phyloP scores from a whole-genome alignment of 2,888 invertebrate species.

The Theretra japonica region DNA sequence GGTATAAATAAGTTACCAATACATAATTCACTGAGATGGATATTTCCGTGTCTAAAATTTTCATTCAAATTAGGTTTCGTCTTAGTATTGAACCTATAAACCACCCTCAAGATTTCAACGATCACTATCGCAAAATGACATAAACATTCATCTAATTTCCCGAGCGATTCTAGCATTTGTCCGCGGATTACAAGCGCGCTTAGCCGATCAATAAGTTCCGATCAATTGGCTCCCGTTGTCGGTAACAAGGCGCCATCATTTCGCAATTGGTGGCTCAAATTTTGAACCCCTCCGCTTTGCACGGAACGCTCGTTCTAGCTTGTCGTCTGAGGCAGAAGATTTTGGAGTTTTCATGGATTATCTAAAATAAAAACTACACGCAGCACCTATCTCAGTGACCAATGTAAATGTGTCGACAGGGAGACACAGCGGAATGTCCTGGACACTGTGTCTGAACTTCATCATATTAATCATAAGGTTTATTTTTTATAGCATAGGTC shows the following conservation, averaged over 20 bases:
- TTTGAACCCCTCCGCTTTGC: slow-evolving; percentile 49
- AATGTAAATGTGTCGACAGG: no score
- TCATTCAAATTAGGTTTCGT: no score
- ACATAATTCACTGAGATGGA: no score
- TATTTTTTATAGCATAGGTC: no score
- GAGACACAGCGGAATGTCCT: no score
- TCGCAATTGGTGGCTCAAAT: slow-evolving; percentile 61
- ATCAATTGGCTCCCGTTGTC: slow-evolving; percentile 25
- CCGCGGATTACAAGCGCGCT: not conserved
- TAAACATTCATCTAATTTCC: not conserved
- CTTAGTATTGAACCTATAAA: no score
- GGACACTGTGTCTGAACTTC: no score
- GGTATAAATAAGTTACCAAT: no score
- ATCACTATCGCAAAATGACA: not conserved
- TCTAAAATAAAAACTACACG: no score
- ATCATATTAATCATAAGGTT: no score
- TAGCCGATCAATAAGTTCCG: slow-evolving; percentile 18
- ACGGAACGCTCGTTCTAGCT: not conserved
- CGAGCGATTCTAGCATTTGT: not conserved
- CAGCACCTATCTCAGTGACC: no score
- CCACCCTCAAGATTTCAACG: not conserved
- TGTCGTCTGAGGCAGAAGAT: not conserved
- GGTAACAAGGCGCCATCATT: slow-evolving; percentile 46
- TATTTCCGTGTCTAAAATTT: no score
- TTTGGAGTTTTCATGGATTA: not conserved